Base-by-base conservation (phyloP, 2,888 invertebrate species). In the Mesorhabditis spiculigera region DNA sequence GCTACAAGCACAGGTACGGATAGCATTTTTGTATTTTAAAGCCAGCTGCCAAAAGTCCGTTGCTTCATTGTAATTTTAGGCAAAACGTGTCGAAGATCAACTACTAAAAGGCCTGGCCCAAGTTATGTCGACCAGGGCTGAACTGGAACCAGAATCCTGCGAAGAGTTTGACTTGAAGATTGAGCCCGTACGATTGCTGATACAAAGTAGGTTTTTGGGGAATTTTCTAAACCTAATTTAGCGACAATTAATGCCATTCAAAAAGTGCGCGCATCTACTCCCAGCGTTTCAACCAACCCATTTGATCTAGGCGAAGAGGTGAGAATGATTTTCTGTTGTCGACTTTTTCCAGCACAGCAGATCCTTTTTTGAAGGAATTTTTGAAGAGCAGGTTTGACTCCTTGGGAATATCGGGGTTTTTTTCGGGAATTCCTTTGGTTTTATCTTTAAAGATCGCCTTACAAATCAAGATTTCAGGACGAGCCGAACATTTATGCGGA, bases 161-260 rank as follows among this genome's bases (percentile, higher is more conserved):
- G 75, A 79, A 8, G 70, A 72, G 16, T 81, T 81, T 43, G 81
- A 81, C 66, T 44, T 70, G 10, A 64, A 75, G n/a, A 70, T 80
- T 4, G 80, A 81, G 43, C 80, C 80, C 5, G 78, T 79, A 43
- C 43, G 42, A 43, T 42, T 45, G 41, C 28, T 67, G 10, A 62
- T 62, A 0, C 43, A 13, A 58, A 16, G 16, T 8, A 44, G 8
- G 43, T 63, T 62, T 58, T 50, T 62, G 13, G 42, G 16, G 4
- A 5, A 8, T 69, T 67, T 72, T 43, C 64, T 72, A 45, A 50
- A 13, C n/a, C 10, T 1, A 50, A 50, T 50, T 50, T 67, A 68
- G 69, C 74, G 43, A 68, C 75, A 10, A 64, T 74, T 6, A 72
- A 77, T 65, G 74, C 77, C 5, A 73, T 73, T 4, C 71, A 71